These are phyloP conservation scores for Macquaria ambigua DNA, from an alignment of 2,113 vertebrate genomes.

Conservation along the genomic window DNA sequence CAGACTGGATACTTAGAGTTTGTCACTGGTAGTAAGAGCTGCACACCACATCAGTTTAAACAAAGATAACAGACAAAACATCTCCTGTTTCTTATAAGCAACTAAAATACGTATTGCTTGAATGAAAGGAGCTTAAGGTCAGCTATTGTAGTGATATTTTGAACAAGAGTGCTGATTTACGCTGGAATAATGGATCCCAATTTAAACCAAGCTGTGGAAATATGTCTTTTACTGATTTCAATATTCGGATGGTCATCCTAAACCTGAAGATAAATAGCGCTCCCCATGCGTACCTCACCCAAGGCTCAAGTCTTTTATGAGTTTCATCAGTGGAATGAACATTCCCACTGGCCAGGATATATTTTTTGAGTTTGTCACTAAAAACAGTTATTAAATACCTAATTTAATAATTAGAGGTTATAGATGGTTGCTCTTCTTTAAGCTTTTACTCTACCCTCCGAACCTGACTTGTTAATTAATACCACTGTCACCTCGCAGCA, in stretches of 20 bases:
- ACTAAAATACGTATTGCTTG: background rate
- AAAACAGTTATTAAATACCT: slow-evolving; percentile 1
- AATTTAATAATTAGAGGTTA: background rate
- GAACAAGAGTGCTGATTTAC: background rate
- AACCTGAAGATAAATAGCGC: background rate
- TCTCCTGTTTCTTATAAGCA: background rate
- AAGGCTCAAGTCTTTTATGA: background rate
- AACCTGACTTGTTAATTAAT: background rate
- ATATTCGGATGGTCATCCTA: background rate
- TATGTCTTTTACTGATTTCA: background rate
- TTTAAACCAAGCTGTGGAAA: background rate
- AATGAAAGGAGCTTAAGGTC: background rate
- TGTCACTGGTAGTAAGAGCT: background rate
- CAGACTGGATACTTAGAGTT: background rate
- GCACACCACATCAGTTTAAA: background rate
- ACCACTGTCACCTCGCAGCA: background rate
- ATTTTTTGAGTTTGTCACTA: background rate
- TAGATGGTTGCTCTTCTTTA: background rate
- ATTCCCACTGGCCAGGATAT: background rate
- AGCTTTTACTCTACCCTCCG: background rate
- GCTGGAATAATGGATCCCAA: background rate
- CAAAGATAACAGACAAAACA: background rate
- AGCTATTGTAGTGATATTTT: background rate
- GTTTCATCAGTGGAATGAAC: background rate
- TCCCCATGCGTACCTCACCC: background rate